Conservation (phyloP, 2,888 invertebrate species). For the Drosophila aldrichi region DNA sequence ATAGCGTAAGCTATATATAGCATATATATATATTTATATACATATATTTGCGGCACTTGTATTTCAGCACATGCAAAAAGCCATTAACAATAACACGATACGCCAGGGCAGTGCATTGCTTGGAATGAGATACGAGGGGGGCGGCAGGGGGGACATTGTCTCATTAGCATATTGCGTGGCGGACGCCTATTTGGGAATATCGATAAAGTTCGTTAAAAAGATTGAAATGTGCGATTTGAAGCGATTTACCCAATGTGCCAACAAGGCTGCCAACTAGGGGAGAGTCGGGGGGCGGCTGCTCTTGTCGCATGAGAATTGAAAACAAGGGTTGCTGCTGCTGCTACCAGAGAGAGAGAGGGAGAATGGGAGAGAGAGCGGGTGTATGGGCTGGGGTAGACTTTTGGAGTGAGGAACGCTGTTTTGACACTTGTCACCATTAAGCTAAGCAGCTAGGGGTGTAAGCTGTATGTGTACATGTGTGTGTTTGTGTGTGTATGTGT, state of each 20-base stretch:
- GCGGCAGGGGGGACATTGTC: slow-evolving; percentile 44
- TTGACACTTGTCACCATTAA: slow-evolving; percentile 80
- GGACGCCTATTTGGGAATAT: slow-evolving; percentile 77
- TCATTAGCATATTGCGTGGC: slow-evolving; percentile 83
- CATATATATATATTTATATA: slow-evolving; percentile 7
- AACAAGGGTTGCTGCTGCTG: slow-evolving; percentile 7
- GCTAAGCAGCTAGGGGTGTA: slow-evolving; percentile 61
- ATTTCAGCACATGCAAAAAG: slow-evolving; percentile 64
- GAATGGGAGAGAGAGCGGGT: neutral
- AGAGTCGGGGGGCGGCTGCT: neutral
- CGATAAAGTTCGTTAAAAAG: slow-evolving; percentile 80
- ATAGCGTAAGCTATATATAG: slow-evolving; percentile 11
- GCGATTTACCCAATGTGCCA: slow-evolving; percentile 68
- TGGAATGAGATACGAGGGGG: neutral
- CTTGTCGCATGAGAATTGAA: slow-evolving; percentile 15
- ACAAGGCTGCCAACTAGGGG: slow-evolving; percentile 38
- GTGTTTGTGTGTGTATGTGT: slow-evolving; percentile 10
- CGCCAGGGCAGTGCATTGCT: neutral
- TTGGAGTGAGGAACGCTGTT: slow-evolving; percentile 43
- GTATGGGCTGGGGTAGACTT: neutral
- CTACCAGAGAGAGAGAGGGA: neutral
- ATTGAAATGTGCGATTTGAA: slow-evolving; percentile 76
- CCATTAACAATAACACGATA: slow-evolving; percentile 62
- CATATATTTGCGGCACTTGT: slow-evolving; percentile 17
- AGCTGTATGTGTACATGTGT: neutral